Evolutionary conservation across 2,113 vertebrate genomes (phyloP).

Genomic region (Columba livia): DNA sequence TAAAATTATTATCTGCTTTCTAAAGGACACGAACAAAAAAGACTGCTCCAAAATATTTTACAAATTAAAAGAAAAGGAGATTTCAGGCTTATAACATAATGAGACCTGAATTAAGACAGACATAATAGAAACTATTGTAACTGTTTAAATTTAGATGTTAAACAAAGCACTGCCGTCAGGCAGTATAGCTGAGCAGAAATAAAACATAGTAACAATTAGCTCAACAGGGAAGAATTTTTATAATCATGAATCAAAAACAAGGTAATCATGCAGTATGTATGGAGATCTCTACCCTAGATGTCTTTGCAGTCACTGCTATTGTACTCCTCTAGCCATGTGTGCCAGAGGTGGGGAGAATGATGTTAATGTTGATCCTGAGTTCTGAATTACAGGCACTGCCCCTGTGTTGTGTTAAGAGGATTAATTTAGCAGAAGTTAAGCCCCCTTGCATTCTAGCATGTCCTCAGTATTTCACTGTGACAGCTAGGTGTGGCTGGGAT

Average conservation of each 20-base stretch:
- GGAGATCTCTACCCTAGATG: neutral
- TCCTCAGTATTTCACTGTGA: too few species aligned
- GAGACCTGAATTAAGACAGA: neutral
- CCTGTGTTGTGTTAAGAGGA: too few species aligned
- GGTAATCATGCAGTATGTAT: neutral
- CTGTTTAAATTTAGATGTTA: neutral
- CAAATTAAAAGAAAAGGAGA: neutral
- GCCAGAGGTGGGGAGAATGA: neutral
- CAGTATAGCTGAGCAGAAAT: neutral
- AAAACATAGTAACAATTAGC: neutral
- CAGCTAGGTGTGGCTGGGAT: too few species aligned
- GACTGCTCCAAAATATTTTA: neutral
- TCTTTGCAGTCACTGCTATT: neutral
- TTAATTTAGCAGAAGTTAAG: too few species aligned
- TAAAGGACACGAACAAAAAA: neutral
- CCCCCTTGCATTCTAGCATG: too few species aligned
- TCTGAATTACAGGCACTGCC: neutral
- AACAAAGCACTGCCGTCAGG: neutral
- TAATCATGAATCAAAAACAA: neutral
- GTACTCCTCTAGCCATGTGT: rapidly evolving
- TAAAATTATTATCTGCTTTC: neutral
- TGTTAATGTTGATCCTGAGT: neutral
- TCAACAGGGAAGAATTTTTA: conserved; percentile 4
- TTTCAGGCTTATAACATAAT: neutral
- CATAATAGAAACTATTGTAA: neutral